Conservation (phyloP, 2,113 vertebrate genomes). For the Poecile atricapillus region DNA sequence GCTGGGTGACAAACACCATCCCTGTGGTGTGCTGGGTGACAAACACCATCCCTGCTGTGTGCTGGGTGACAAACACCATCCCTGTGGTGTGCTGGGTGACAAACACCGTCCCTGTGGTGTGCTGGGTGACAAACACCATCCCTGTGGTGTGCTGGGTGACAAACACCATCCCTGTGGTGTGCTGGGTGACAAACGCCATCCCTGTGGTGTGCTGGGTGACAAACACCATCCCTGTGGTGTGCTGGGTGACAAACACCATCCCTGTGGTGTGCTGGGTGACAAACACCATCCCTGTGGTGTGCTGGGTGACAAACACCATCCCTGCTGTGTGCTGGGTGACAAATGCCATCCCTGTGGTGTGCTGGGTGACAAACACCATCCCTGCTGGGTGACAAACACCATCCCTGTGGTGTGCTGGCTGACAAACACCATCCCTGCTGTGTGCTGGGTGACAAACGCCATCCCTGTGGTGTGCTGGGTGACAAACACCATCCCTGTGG, state of each 20-base stretch:
- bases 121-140: no score
- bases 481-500: neutral
- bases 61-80: no score
- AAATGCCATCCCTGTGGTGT: neutral
- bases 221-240: neutral
- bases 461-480: rapidly evolving
- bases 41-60: neutral
- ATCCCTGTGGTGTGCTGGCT: neutral
- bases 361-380: no score
- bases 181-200: no score
- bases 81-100: neutral
- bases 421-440: no score
- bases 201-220: neutral
- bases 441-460: no score
- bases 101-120: neutral
- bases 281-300: neutral
- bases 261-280: neutral
- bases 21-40: neutral
- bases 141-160: neutral
- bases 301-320: no score
- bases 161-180: neutral
- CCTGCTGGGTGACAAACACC: neutral
- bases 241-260: no score
- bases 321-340: neutral
- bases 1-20: no score